Evolutionary conservation across 2,888 invertebrate species (phyloP).

Genomic region (Sipha maydis): DNA sequence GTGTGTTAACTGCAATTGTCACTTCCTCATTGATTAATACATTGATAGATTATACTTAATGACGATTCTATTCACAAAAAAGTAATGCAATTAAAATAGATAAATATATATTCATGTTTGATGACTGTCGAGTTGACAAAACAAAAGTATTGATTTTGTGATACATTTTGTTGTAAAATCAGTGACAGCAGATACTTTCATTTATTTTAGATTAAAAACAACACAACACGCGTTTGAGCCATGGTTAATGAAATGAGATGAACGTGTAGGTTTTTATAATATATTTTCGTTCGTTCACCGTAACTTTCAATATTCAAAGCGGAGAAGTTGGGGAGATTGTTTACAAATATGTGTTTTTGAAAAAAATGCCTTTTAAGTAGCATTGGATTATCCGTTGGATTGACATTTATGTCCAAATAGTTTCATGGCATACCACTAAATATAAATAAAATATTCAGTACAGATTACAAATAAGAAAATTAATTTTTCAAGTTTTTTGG

Average conservation of each 20-base stretch:
- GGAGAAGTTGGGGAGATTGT: no score
- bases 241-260: neutral
- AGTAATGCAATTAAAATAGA: no score
- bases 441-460: no score
- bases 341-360: no score
- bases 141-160: neutral
- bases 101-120: neutral
- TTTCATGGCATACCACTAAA: no score
- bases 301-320: neutral
- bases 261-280: neutral
- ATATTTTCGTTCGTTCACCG: neutral
- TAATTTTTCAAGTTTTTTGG: no score
- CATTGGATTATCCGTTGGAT: no score
- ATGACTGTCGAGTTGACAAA: neutral
- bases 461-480: no score
- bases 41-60: neutral
- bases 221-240: neutral
- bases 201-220: neutral
- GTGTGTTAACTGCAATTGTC: neutral
- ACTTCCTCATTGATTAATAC: neutral
- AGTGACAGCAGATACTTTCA: neutral
- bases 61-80: no score
- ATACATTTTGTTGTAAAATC: neutral
- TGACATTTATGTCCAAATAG: no score
- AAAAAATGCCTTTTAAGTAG: no score